Percentiles rank a stretch among this genome's conserved stretches.
Evolutionary conservation across 2,888 invertebrate species (phyloP).

Genomic region (Conchocele bisecta): DNA sequence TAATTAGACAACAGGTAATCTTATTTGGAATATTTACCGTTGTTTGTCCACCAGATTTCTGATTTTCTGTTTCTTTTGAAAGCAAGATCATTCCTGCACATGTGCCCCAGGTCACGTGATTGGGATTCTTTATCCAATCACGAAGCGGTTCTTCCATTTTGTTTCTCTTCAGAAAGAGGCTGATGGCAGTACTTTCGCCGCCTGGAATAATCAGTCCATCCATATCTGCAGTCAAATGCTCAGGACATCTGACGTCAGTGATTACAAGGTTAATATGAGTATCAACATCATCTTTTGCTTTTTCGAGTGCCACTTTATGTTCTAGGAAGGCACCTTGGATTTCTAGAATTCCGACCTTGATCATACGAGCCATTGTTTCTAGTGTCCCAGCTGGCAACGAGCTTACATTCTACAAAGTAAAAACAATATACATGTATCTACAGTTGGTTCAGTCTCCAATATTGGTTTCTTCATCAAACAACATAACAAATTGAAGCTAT

Average conservation of each 20-base stretch:
- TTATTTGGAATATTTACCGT: no score
- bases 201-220: slow-evolving; percentile 78
- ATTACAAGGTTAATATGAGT: slow-evolving; percentile 50
- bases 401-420: not conserved
- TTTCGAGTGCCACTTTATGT: slow-evolving; percentile 69
- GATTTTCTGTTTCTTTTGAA: slow-evolving; percentile 70
- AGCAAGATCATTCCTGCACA: slow-evolving; percentile 80
- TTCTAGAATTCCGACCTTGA: slow-evolving; percentile 75
- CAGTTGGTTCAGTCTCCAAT: no score
- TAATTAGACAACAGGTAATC: no score
- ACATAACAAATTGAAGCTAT: no score
- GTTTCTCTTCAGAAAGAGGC: slow-evolving; percentile 72
- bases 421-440: not conserved
- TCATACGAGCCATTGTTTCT: not conserved
- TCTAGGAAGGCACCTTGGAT: slow-evolving; percentile 79
- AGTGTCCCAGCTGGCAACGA: slow-evolving; percentile 10
- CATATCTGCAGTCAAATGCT: slow-evolving; percentile 59
- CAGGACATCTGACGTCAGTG: slow-evolving; percentile 61
- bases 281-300: slow-evolving; percentile 49
- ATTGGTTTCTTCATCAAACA: no score
- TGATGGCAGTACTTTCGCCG: slow-evolving; percentile 79
- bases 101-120: slow-evolving; percentile 77
- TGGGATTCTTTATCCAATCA: slow-evolving; percentile 64
- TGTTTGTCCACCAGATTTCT: slow-evolving; percentile 74
- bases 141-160: slow-evolving; percentile 68